Evolutionary conservation across 2,113 vertebrate species (phyloP).

Genomic region (Centrocercus urophasianus): DNA sequence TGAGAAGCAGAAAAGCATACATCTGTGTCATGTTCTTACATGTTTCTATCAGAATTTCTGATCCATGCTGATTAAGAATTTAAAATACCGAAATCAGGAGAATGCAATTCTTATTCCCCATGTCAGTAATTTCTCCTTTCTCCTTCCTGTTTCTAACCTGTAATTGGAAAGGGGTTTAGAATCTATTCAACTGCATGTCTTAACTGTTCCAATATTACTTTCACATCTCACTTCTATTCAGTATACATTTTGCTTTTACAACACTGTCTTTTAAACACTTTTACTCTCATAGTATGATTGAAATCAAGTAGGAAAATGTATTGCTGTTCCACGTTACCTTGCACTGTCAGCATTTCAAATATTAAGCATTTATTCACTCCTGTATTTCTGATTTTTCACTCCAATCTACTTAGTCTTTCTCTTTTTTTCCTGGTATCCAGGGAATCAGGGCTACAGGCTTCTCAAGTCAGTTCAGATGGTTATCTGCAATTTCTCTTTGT

Average conservation of each 20-base stretch:
- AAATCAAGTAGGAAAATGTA: background rate
- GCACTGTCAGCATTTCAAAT: conserved; percentile 37
- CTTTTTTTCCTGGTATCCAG: conserved; percentile 55
- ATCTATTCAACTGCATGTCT: background rate
- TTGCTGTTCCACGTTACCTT: background rate
- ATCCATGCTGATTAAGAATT: background rate
- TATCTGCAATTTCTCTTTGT: conserved; percentile 81
- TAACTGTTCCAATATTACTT: background rate
- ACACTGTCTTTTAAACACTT: background rate
- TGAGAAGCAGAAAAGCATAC: background rate
- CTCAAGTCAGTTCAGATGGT: conserved; percentile 80
- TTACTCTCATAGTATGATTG: background rate
- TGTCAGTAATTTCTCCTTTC: background rate
- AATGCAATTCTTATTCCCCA: background rate
- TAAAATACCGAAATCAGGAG: background rate
- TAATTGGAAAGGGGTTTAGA: background rate
- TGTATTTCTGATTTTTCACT: conserved; percentile 54
- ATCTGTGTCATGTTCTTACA: background rate
- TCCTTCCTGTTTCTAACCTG: background rate
- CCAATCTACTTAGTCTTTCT: conserved; percentile 43
- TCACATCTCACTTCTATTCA: background rate
- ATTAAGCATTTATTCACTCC: conserved; percentile 49
- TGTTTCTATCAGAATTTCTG: background rate
- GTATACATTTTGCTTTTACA: background rate
- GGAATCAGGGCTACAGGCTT: conserved; percentile 73